A percentile compares a stretch with the other conserved stretches of the same genome.
Conservation (phyloP, 1,140 invertebrate species). For the Drosophila persimilis region DNA sequence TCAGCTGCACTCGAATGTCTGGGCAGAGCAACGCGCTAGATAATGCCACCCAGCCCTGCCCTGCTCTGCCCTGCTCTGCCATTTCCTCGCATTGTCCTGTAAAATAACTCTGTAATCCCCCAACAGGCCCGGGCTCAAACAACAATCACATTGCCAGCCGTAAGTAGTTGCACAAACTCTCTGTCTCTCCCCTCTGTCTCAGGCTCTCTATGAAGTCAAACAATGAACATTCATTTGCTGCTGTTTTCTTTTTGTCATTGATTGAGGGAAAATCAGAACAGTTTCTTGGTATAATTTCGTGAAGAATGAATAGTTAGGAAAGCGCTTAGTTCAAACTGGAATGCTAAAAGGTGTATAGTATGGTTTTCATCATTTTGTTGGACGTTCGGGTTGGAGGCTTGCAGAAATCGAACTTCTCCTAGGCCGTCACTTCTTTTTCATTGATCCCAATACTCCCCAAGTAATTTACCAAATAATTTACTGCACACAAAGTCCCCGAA, state of each 20-base stretch:
- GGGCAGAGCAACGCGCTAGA: conserved; percentile 50
- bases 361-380: not conserved
- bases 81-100: conserved; percentile 52
- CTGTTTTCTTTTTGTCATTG: conserved; percentile 35
- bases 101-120: conserved; percentile 52
- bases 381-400: too few relatives aligned
- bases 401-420: too few relatives aligned
- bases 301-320: not conserved
- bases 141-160: conserved; percentile 55
- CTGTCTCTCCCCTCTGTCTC: not conserved
- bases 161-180: conserved; percentile 44
- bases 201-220: conserved; percentile 34
- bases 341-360: not conserved
- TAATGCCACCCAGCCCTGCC: conserved; percentile 32
- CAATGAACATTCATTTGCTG: conserved; percentile 50
- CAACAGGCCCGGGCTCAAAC: conserved; percentile 44
- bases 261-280: conserved; percentile 6
- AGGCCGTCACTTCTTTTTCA: not conserved
- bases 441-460: conserved; percentile 1
- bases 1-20: conserved; percentile 46
- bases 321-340: too few relatives aligned
- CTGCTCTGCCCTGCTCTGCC: too few relatives aligned
- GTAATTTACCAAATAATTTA: not conserved
- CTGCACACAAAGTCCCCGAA: not conserved
- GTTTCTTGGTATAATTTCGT: not conserved